Base-by-base conservation (phyloP, 30 jellyfish, hydroid and myxozoan genomes). In the Aurelia aurita region DNA sequence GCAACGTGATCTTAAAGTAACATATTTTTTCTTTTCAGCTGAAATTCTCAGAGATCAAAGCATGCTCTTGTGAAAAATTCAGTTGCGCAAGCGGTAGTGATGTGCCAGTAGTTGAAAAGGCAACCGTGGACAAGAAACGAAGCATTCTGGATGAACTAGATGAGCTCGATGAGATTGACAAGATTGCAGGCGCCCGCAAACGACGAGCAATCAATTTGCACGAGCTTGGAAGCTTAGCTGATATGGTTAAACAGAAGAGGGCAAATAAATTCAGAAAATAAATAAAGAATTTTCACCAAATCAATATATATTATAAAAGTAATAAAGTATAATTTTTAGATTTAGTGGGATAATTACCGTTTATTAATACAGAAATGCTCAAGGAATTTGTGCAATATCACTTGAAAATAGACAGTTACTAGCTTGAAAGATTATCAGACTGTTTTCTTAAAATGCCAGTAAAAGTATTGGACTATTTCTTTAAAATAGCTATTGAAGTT, bases 151-250 rank as follows among this genome's bases (percentile, higher is more conserved):
- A 82, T 45, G 92, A 82, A 25, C 55, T 82, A 19, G 74, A 69
- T 58, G 92, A 82, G 32, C 59, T 82, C 28, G 92, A 82, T 35
- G 84, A 71, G 34, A 55, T 82, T 5, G 90, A 79, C 72, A 46
- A 64, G 51, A 28, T 79, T 32, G 72, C 81, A 54, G 87, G 76
- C 60, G 23, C 26, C 22, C 80, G 93, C 71, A 84, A 71, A 58
- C 87, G 93, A 39, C 58, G 87, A 27, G 87, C 87, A 39, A 73
- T 84, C 9, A 72, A 71, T 72, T 32, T 72, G 54, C 81, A 84
- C 87, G 87, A 84, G 65, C 87, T 84, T 35, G 93, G 93, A 35
- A 70, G 66, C 68, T 32, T 84, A 13, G 93, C 86, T 13, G 91
- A 39, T 53, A 59, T 81, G 85, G 74, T 81, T 28, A 81, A 57